A percentile compares a stretch with the other conserved stretches of the same genome.
Conservation (phyloP, 2,888 invertebrate genomes). For the Dolichomitus sp. region DNA sequence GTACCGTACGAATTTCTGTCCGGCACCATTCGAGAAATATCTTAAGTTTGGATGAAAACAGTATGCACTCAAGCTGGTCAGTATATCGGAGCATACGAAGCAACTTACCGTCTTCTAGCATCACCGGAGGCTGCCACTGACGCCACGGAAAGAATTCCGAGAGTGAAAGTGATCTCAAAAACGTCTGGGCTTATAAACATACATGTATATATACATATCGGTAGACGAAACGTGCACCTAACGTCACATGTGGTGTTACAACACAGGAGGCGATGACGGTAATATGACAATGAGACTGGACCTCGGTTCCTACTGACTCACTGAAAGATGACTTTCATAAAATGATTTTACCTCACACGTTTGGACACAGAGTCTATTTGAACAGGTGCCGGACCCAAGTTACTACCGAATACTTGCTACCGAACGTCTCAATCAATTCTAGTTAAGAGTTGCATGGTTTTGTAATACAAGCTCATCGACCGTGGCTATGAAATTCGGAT, state of each 20-base stretch:
- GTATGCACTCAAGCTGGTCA: not conserved
- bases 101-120: slow-evolving; percentile 67
- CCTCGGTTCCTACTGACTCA: not conserved
- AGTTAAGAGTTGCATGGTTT: not conserved
- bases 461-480: not conserved
- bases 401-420: not conserved
- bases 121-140: slow-evolving; percentile 64
- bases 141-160: slow-evolving; percentile 68
- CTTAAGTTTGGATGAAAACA: not conserved
- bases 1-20: not conserved
- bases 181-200: slow-evolving; percentile 64
- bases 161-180: slow-evolving; percentile 85
- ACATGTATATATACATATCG: not conserved
- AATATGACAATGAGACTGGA: slow-evolving; percentile 23
- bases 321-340: not conserved
- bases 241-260: not conserved
- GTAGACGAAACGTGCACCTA: not conserved
- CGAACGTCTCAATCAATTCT: slow-evolving; percentile 8
- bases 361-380: not conserved
- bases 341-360: not conserved
- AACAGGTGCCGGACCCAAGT: not conserved
- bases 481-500: not conserved
- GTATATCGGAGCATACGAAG: not conserved
- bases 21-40: not conserved
- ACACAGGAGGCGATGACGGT: slow-evolving; percentile 11